phyloP scores from a whole-genome alignment of 2,888 invertebrate species.

The Aethes cnicana region DNA sequence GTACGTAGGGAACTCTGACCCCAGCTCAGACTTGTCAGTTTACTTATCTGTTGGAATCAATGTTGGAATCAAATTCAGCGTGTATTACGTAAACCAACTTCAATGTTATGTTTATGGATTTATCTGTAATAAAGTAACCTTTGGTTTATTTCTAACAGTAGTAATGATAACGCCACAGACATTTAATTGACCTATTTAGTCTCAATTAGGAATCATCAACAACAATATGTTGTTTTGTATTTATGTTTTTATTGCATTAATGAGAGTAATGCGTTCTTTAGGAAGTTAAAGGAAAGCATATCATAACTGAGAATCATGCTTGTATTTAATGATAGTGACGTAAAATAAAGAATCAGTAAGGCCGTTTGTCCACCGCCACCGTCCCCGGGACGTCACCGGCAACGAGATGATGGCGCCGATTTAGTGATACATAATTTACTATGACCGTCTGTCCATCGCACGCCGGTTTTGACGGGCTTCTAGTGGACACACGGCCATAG shows the following conservation, averaged over 20 bases:
- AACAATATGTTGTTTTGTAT: slow-evolving; percentile 17
- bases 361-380: too few relatives aligned
- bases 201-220: slow-evolving; percentile 9
- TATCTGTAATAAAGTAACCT: slow-evolving; percentile 71
- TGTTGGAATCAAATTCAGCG: slow-evolving; percentile 4
- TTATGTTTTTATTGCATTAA: slow-evolving; percentile 12
- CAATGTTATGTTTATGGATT: slow-evolving; percentile 49
- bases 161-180: slow-evolving; percentile 46
- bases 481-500: too few relatives aligned
- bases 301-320: neutral
- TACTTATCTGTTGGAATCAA: neutral
- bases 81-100: slow-evolving; percentile 39
- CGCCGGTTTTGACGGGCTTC: too few relatives aligned
- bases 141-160: slow-evolving; percentile 55
- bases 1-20: too few relatives aligned
- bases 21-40: neutral
- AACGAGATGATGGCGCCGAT: too few relatives aligned
- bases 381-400: too few relatives aligned
- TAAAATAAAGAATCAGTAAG: neutral
- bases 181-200: slow-evolving; percentile 20
- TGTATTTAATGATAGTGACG: neutral
- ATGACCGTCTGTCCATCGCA: too few relatives aligned
- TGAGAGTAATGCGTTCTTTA: too few relatives aligned
- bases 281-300: neutral
- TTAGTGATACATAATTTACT: too few relatives aligned